A percentile compares a stretch with the other conserved stretches of the same genome.
These are phyloP conservation scores for Ophion obscuratus DNA, from an alignment of 2,888 invertebrate species.

Conservation along the genomic window DNA sequence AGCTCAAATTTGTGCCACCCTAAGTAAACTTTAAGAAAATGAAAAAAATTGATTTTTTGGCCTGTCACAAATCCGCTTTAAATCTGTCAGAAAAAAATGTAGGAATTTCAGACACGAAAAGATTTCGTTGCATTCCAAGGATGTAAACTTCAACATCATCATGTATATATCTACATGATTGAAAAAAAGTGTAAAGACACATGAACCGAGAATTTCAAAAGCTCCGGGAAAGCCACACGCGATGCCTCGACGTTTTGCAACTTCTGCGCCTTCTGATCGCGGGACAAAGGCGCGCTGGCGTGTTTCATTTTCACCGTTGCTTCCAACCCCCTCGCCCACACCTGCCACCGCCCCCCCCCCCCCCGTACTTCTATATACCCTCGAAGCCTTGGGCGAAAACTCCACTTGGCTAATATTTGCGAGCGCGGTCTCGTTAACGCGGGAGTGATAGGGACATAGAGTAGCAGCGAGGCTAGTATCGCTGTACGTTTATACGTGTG, in stretches of 20 bases:
- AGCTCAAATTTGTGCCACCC: too few relatives aligned
- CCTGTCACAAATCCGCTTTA: too few relatives aligned
- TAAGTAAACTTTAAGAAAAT: too few relatives aligned
- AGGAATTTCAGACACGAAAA: too few relatives aligned
- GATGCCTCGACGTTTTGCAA: neutral
- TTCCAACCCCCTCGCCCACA: neutral
- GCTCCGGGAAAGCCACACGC: too few relatives aligned
- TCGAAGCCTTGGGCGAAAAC: conserved; percentile 30
- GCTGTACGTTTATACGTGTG: conserved; percentile 10
- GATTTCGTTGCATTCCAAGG: too few relatives aligned
- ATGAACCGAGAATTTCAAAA: too few relatives aligned
- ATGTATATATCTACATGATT: too few relatives aligned
- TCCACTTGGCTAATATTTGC: conserved; percentile 65
- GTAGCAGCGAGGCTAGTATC: neutral
- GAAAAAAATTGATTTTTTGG: too few relatives aligned
- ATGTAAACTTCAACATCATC: too few relatives aligned
- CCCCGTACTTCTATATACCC: conserved; percentile 2
- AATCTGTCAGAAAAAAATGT: too few relatives aligned
- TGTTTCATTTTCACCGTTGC: conserved; percentile 58
- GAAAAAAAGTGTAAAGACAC: too few relatives aligned
- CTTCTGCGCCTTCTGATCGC: conserved; percentile 21
- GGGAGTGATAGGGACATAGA: conserved; percentile 16
- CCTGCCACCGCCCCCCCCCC: neutral
- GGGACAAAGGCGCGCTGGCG: conserved; percentile 37
- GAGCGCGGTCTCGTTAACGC: conserved; percentile 63